phyloP scores from a whole-genome alignment of 2,113 vertebrate species.

The Sphaerodactylus townsendi region DNA sequence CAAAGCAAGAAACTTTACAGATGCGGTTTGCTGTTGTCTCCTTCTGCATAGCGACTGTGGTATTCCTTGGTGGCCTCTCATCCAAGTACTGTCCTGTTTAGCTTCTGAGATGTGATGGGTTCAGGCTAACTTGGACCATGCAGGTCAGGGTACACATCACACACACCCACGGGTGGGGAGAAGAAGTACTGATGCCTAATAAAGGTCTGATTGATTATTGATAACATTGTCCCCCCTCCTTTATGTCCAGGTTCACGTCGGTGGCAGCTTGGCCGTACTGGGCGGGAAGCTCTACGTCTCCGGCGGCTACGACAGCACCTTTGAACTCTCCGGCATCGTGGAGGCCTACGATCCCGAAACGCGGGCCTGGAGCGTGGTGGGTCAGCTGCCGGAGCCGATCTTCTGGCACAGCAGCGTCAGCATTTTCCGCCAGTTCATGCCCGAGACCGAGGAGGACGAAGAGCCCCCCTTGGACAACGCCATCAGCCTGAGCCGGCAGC shows the following conservation, averaged over 20 bases:
- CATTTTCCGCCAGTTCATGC: slow-evolving; percentile 99
- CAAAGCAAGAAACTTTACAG: too few relatives aligned
- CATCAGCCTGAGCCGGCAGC: slow-evolving; percentile 79
- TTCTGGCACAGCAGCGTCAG: slow-evolving; percentile 99
- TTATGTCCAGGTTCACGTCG: slow-evolving; percentile 86
- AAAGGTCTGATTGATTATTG: too few relatives aligned
- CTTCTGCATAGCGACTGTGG: too few relatives aligned
- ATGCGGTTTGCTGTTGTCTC: too few relatives aligned
- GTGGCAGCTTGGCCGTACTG: slow-evolving; percentile 89
- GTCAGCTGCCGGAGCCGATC: slow-evolving; percentile 90
- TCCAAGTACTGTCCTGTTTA: too few relatives aligned
- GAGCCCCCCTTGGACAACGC: slow-evolving; percentile 73
- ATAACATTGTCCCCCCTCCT: neutral
- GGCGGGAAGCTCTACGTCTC: slow-evolving; percentile 94
- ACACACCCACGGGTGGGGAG: fast-evolving
- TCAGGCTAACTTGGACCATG: too few relatives aligned
- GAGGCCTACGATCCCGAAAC: slow-evolving; percentile 87
- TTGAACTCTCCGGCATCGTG: slow-evolving; percentile 92
- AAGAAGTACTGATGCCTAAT: too few relatives aligned
- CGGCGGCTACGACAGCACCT: slow-evolving; percentile 93
- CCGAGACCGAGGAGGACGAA: slow-evolving; percentile 72
- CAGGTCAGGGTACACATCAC: too few relatives aligned
- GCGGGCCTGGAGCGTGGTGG: slow-evolving; percentile 80
- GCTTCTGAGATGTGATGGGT: too few relatives aligned
- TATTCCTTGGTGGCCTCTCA: too few relatives aligned